These are phyloP conservation scores for Cossypha niveicapilla DNA, from an alignment of 2,797 vertebrate genomes.

Conservation along the genomic window DNA sequence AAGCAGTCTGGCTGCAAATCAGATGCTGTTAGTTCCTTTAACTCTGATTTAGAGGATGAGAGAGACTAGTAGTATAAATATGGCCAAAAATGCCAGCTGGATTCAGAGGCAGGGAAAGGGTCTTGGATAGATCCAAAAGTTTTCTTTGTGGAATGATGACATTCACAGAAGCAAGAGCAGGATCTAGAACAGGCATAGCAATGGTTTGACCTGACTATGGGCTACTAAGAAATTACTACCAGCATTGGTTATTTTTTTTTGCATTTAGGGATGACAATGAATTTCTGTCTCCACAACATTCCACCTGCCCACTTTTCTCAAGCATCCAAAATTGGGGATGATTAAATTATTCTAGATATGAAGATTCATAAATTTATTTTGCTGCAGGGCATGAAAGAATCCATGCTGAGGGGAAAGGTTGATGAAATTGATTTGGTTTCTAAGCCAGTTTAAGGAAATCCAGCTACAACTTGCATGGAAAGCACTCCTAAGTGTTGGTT, in stretches of 20 bases:
- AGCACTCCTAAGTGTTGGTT: background rate
- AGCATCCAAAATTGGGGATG: background rate
- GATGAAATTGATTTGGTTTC: background rate
- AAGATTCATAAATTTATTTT: background rate
- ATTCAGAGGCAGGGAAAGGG: background rate
- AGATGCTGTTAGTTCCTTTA: background rate
- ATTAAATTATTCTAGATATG: background rate
- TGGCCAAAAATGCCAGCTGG: background rate
- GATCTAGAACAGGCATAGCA: background rate
- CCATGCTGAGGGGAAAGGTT: background rate
- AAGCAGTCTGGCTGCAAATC: background rate
- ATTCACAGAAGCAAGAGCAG: background rate
- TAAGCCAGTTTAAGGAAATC: background rate
- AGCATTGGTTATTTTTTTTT: background rate
- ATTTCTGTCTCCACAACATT: background rate
- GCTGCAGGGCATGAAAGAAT: background rate
- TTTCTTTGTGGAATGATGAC: background rate
- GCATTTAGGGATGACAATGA: background rate
- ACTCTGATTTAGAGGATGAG: background rate
- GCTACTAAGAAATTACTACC: background rate
- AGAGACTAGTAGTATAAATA: background rate
- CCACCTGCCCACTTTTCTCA: background rate
- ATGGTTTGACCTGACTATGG: background rate
- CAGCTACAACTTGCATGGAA: background rate
- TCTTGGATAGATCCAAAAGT: background rate